A percentile compares a stretch with the other conserved stretches of the same genome.
Evolutionary conservation across 2,888 invertebrate genomes (phyloP).

Genomic region (Myopa tessellatipennis): DNA sequence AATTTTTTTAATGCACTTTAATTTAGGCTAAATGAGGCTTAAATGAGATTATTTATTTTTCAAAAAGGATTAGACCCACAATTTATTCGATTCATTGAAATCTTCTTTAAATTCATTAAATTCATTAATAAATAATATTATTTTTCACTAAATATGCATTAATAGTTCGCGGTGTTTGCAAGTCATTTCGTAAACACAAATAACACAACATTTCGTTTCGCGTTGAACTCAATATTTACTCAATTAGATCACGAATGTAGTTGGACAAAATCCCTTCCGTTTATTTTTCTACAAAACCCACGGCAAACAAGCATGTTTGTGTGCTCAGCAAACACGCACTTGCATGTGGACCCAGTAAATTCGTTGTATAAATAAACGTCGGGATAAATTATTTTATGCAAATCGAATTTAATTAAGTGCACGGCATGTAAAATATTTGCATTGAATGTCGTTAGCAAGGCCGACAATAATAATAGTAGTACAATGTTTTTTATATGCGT

Average conservation of each 20-base stretch:
- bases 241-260: constrained; percentile 2
- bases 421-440: constrained; percentile 19
- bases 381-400: constrained; percentile 51
- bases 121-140: too few species aligned
- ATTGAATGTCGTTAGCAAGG: background rate
- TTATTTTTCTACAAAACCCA: constrained; percentile 8
- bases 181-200: background rate
- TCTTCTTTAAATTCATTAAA: too few species aligned
- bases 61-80: too few species aligned
- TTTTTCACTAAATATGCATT: background rate
- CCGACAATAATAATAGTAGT: too few species aligned
- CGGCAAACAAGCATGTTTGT: background rate
- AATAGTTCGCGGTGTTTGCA: background rate
- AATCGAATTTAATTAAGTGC: constrained; percentile 52
- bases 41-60: too few species aligned
- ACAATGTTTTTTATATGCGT: too few species aligned
- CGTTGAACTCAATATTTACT: background rate
- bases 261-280: background rate
- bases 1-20: background rate
- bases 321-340: constrained; percentile 3
- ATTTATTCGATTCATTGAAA: too few species aligned
- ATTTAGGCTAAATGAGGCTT: too few species aligned
- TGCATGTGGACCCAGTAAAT: constrained; percentile 42
- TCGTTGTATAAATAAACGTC: constrained; percentile 48
- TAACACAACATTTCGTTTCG: background rate